A percentile compares a stretch with the other conserved stretches of the same genome.
Evolutionary conservation across 2,888 invertebrate species (phyloP).

Genomic region (Amblyteles armatorius): DNA sequence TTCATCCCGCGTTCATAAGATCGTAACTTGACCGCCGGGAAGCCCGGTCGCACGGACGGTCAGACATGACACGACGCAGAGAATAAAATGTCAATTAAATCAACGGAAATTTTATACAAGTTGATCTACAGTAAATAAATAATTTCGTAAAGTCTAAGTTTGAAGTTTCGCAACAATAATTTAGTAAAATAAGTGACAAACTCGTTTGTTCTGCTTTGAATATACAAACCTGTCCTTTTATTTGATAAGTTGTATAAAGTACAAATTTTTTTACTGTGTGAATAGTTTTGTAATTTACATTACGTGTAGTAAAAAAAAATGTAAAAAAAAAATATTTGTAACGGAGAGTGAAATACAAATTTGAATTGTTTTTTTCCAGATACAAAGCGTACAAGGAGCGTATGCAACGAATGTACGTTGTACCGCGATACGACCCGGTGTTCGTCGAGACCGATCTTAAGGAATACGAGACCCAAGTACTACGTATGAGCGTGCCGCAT

Average conservation of each 20-base stretch:
- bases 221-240: too few species aligned
- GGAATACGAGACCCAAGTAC: conserved; percentile 97
- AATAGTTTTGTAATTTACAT: too few species aligned
- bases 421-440: conserved; percentile 89
- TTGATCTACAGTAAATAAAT: too few species aligned
- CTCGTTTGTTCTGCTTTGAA: too few species aligned
- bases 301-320: too few species aligned
- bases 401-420: conserved; percentile 90
- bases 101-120: background rate
- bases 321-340: background rate
- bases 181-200: too few species aligned
- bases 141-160: too few species aligned
- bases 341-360: background rate
- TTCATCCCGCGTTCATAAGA: conserved; percentile 17
- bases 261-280: too few species aligned
- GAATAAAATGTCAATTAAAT: background rate
- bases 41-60: background rate
- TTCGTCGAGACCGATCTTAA: conserved; percentile 93
- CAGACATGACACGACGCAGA: background rate
- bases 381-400: conserved; percentile 95
- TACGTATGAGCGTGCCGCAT: conserved; percentile 96
- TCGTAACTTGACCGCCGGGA: background rate
- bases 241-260: too few species aligned
- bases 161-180: too few species aligned
- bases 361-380: conserved; percentile 83